Evolutionary conservation across 2,888 invertebrate species (phyloP).

Genomic region (Masnerella sp.): DNA sequence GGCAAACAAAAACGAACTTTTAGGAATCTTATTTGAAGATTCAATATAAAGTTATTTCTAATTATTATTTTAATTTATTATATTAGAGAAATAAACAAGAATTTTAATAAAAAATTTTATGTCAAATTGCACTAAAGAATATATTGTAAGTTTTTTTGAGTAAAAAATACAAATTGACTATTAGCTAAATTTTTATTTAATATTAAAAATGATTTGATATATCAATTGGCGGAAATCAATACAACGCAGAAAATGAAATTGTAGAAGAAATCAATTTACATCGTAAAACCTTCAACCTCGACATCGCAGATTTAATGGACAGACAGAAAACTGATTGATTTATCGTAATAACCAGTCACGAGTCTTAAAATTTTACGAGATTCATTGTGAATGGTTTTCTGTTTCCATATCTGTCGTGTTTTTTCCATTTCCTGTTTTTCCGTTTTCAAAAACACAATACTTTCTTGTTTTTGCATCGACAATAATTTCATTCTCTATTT

Average conservation of each 20-base stretch:
- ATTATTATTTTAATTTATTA: not conserved
- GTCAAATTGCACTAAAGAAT: not conserved
- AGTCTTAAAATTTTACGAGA: slow-evolving; percentile 16
- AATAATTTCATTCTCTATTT: too few species aligned
- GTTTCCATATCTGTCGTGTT: too few species aligned
- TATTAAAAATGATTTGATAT: slow-evolving; percentile 3
- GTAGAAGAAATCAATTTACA: slow-evolving; percentile 21
- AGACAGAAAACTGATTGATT: slow-evolving; percentile 33
- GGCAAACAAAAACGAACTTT: too few species aligned
- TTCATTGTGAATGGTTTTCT: not conserved
- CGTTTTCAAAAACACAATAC: not conserved
- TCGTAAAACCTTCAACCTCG: slow-evolving; percentile 20
- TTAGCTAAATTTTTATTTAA: too few species aligned
- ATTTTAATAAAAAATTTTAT: too few species aligned
- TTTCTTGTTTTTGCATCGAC: too few species aligned
- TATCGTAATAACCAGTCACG: slow-evolving; percentile 28
- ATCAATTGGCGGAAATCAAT: slow-evolving; percentile 10
- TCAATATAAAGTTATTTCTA: too few species aligned
- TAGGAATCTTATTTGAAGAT: too few species aligned
- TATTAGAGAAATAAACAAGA: too few species aligned
- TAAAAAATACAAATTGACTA: too few species aligned
- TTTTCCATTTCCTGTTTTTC: too few species aligned
- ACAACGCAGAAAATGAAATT: slow-evolving; percentile 16
- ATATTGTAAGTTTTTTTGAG: not conserved
- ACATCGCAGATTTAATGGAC: slow-evolving; percentile 14